Percentiles rank a stretch among this genome's conserved stretches.
Evolutionary conservation across 2,113 vertebrate genomes (phyloP).

Genomic region (Tetrax tetrax): DNA sequence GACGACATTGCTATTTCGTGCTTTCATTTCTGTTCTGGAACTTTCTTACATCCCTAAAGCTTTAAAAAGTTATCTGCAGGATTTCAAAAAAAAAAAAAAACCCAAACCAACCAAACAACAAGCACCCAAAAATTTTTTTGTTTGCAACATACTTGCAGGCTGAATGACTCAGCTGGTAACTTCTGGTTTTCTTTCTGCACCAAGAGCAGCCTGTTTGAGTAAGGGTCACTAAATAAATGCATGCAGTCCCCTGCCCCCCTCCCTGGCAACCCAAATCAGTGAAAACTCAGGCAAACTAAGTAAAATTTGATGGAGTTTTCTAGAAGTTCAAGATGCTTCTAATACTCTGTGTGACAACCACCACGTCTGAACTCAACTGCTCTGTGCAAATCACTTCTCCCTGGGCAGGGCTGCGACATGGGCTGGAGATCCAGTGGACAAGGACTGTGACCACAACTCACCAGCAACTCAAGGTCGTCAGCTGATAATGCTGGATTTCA

Average conservation of each 20-base stretch:
- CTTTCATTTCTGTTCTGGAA: constrained; percentile 1
- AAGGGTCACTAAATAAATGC: neutral
- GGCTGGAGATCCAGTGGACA: neutral
- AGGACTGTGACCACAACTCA: neutral
- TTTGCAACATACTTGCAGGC: neutral
- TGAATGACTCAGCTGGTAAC: neutral
- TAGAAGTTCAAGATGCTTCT: neutral
- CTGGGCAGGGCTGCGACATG: neutral
- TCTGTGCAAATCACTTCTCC: neutral
- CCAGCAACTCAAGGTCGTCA: neutral
- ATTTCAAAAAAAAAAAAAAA: neutral
- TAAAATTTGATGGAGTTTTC: neutral
- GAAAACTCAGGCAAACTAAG: neutral
- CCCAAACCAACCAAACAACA: neutral
- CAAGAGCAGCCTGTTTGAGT: neutral
- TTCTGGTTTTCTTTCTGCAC: neutral
- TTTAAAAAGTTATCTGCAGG: neutral
- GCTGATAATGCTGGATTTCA: neutral
- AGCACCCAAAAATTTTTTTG: too few relatives aligned
- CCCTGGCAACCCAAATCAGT: neutral
- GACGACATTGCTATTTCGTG: neutral
- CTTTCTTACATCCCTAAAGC: neutral
- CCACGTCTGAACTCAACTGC: neutral
- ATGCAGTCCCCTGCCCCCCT: accelerated
- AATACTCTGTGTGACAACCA: neutral